phyloP scores from a whole-genome alignment of 1,140 invertebrate genomes.

The Drosophila ananassae region DNA sequence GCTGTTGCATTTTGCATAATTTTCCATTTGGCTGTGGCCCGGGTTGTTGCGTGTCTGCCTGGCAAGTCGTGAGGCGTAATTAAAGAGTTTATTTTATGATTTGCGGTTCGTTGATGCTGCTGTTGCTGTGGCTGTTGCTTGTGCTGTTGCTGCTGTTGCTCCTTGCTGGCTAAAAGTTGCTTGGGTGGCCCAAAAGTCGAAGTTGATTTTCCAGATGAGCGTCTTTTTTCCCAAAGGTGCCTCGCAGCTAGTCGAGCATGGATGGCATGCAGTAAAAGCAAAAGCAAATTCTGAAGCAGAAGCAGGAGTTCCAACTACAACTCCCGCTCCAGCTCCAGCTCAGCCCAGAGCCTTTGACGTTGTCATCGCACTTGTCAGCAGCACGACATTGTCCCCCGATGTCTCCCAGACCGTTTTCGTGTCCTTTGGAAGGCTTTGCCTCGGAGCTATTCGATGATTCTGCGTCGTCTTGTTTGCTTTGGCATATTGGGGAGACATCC shows the following conservation, averaged over 20 bases:
- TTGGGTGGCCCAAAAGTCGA: constrained; percentile 65
- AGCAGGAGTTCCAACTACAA: constrained; percentile 9
- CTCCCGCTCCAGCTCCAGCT: neutral
- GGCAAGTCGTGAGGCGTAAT: constrained; percentile 76
- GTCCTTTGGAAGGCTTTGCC: constrained; percentile 49
- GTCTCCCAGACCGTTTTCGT: constrained; percentile 51
- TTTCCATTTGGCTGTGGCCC: constrained; percentile 66
- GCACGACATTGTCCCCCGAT: constrained; percentile 56
- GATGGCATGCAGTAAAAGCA: constrained; percentile 29
- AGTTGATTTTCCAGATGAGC: constrained; percentile 77
- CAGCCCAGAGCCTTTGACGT: constrained; percentile 59
- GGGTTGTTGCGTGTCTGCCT: constrained; percentile 63
- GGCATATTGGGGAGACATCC: constrained; percentile 75
- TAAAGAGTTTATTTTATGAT: constrained; percentile 82
- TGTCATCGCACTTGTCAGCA: constrained; percentile 70
- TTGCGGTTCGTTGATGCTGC: constrained; percentile 61
- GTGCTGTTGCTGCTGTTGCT: constrained; percentile 9
- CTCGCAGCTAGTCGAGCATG: constrained; percentile 58
- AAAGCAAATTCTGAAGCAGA: constrained; percentile 2
- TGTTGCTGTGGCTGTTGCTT: constrained; percentile 18
- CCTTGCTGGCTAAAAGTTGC: constrained; percentile 33
- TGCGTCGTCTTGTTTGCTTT: constrained; percentile 53
- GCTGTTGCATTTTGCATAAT: constrained; percentile 77
- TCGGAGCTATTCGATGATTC: constrained; percentile 47
- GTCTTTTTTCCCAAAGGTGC: constrained; percentile 62